Conservation (phyloP, 2,797 vertebrate species). For the Luscinia luscinia region DNA sequence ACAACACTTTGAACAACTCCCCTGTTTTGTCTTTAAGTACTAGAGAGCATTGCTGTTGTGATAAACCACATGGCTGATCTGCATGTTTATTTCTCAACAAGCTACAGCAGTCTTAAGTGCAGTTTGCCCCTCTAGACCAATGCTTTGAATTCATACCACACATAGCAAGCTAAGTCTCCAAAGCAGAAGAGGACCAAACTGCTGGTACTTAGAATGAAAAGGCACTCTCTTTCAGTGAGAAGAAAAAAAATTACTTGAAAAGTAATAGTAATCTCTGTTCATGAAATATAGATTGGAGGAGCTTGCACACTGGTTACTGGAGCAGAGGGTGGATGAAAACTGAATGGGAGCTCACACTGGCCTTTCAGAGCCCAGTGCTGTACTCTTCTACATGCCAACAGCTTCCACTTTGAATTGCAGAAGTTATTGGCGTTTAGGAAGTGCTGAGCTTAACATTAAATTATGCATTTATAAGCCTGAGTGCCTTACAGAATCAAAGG, state of each 20-base stretch:
- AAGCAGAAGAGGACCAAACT: neutral
- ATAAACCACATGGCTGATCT: neutral
- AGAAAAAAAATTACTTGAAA: neutral
- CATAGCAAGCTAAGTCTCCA: neutral
- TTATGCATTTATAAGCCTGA: neutral
- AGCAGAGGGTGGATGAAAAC: neutral
- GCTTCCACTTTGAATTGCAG: neutral
- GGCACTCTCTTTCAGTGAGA: neutral
- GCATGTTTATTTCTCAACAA: neutral
- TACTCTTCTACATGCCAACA: neutral
- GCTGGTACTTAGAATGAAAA: neutral
- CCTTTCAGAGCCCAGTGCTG: neutral
- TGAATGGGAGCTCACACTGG: neutral
- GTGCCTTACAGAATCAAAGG: neutral
- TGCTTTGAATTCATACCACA: neutral
- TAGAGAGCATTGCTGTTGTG: neutral
- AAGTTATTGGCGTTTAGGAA: neutral
- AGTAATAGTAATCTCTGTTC: neutral
- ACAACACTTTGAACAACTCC: neutral
- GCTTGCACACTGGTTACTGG: neutral
- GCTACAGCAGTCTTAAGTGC: neutral
- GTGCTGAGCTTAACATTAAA: neutral
- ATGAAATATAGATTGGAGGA: neutral
- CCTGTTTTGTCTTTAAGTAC: neutral
- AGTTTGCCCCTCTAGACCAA: neutral